Conservation (phyloP, 2,888 invertebrate genomes). For the Drosophila dives region DNA sequence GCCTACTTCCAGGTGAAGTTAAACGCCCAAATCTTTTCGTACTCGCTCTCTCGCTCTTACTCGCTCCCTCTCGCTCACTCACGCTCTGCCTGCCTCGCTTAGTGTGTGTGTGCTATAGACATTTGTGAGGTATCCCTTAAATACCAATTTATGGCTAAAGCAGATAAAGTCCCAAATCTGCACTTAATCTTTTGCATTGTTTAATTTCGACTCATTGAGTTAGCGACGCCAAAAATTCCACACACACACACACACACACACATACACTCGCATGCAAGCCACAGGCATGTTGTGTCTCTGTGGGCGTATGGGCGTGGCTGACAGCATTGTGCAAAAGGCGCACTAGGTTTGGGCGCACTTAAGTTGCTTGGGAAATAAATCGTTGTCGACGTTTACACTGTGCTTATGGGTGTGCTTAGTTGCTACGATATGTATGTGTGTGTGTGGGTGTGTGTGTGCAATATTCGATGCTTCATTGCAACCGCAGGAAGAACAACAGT, state of each 20-base stretch:
- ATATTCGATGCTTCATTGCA: slow-evolving; percentile 77
- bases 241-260: slow-evolving; percentile 33
- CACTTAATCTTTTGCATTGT: slow-evolving; percentile 85
- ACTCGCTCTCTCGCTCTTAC: not conserved
- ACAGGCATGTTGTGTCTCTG: slow-evolving; percentile 27
- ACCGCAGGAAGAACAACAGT: slow-evolving; percentile 62
- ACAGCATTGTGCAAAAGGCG: slow-evolving; percentile 61
- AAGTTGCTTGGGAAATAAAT: slow-evolving; percentile 77
- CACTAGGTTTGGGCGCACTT: slow-evolving; percentile 59
- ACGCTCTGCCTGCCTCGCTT: not conserved
- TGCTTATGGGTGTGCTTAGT: slow-evolving; percentile 26
- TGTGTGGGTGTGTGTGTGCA: slow-evolving; percentile 34
- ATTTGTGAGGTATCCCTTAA: slow-evolving; percentile 83
- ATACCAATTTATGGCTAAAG: slow-evolving; percentile 84
- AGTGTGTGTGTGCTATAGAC: slow-evolving; percentile 59
- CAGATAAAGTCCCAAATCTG: slow-evolving; percentile 85
- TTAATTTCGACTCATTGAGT: slow-evolving; percentile 84
- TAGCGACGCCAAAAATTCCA: slow-evolving; percentile 59
- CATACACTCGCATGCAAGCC: slow-evolving; percentile 36
- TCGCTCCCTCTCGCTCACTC: not conserved
- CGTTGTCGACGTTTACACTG: slow-evolving; percentile 62
- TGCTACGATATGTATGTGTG: slow-evolving; percentile 16
- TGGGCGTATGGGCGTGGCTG: slow-evolving; percentile 20
- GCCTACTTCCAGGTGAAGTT: slow-evolving; percentile 66
- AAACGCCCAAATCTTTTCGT: not conserved